These are phyloP conservation scores for Epizoanthus illoricatus DNA, from an alignment of 92 coral and sea anemone genomes.

Conservation along the genomic window DNA sequence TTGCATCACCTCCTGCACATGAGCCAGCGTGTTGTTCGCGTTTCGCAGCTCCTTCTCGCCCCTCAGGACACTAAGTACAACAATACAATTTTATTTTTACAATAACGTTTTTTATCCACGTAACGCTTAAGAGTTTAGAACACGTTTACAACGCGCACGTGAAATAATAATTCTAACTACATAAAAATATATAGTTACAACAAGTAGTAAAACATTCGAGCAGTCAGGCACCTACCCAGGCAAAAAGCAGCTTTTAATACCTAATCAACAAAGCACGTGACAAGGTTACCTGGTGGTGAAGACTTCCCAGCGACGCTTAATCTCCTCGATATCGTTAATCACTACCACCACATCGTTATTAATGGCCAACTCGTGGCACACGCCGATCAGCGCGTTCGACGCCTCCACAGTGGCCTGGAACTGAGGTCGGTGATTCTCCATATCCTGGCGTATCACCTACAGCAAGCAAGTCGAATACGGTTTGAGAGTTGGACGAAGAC, in stretches of 20 bases:
- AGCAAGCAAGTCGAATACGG: not conserved
- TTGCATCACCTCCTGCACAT: constrained; percentile 76
- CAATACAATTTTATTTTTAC: no score
- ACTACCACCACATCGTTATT: constrained; percentile 78
- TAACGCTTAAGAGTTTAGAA: no score
- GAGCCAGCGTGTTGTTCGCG: constrained; percentile 84
- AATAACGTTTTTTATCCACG: no score
- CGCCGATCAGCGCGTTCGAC: constrained; percentile 70
- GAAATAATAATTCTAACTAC: no score
- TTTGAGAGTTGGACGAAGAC: no score
- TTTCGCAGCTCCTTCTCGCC: constrained; percentile 75
- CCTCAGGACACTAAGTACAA: constrained; percentile 42
- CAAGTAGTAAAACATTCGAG: no score
- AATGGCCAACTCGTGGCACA: constrained; percentile 84
- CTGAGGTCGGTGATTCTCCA: constrained; percentile 78
- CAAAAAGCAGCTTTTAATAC: no score
- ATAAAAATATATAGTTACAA: no score
- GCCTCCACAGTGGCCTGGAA: constrained; percentile 65
- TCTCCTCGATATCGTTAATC: constrained; percentile 73
- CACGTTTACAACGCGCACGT: no score
- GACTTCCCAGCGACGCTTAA: constrained; percentile 81
- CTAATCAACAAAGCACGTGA: not conserved
- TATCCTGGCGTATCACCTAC: constrained; percentile 69
- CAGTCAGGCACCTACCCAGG: no score
- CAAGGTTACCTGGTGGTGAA: constrained; percentile 47